Evolutionary conservation across 1,140 invertebrate genomes (phyloP).

Genomic region (Calycopis cecrops): DNA sequence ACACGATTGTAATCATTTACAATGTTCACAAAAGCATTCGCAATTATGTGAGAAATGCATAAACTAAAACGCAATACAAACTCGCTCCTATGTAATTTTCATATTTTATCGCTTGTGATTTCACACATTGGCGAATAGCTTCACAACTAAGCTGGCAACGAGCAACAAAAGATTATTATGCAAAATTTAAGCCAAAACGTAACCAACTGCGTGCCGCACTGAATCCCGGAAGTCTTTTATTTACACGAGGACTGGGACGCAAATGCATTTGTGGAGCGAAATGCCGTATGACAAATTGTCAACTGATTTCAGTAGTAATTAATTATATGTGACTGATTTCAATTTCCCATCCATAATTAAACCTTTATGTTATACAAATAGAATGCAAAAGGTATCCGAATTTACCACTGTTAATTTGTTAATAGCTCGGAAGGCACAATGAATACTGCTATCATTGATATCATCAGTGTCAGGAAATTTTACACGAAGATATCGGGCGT

Average conservation of each 20-base stretch:
- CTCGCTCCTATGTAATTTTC: constrained; percentile 3
- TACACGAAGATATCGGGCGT: no score
- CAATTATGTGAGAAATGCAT: neutral
- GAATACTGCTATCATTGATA: no score
- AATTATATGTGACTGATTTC: constrained; percentile 29
- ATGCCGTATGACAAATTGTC: constrained; percentile 39
- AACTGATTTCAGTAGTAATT: constrained; percentile 41
- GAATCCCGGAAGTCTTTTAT: constrained; percentile 40
- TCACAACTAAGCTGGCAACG: constrained; percentile 21
- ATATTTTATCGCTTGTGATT: constrained; percentile 10
- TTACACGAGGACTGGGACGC: constrained; percentile 21
- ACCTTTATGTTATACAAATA: no score
- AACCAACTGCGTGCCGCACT: constrained; percentile 34
- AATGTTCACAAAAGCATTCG: neutral
- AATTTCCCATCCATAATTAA: constrained; percentile 8
- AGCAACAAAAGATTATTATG: constrained; percentile 44
- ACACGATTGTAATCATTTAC: neutral
- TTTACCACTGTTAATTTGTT: no score
- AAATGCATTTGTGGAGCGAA: neutral
- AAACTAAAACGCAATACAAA: constrained; percentile 2
- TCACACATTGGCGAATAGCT: constrained; percentile 10
- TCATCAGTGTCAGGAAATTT: no score
- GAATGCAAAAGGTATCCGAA: no score
- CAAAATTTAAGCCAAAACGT: constrained; percentile 49
- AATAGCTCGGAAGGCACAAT: no score